phyloP scores from a whole-genome alignment of 2,888 invertebrate species.

The Gastracanthus pulcherrimus region DNA sequence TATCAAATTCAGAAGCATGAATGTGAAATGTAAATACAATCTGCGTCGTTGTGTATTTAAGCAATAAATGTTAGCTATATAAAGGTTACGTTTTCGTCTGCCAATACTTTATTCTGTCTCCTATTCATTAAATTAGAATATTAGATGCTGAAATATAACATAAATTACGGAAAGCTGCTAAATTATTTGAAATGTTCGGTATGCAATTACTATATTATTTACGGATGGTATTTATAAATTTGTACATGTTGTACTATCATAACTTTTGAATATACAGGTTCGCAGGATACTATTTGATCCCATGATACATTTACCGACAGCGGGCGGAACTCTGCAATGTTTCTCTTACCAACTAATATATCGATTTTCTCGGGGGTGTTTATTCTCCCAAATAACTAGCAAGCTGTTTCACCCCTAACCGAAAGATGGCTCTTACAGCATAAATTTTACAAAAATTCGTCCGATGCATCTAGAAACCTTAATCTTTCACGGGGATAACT shows the following conservation, averaged over 20 bases:
- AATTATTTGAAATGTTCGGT: too few relatives aligned
- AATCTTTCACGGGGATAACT: too few relatives aligned
- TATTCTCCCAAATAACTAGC: neutral
- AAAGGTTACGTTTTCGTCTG: neutral
- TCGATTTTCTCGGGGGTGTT: neutral
- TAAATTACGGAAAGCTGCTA: too few relatives aligned
- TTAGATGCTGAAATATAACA: too few relatives aligned
- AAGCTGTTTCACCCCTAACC: neutral
- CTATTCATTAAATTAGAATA: too few relatives aligned
- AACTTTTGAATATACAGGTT: too few relatives aligned
- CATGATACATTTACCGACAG: neutral
- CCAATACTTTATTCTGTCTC: neutral
- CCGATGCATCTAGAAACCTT: neutral
- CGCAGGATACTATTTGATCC: too few relatives aligned
- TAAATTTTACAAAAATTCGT: neutral
- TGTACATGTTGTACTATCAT: too few relatives aligned
- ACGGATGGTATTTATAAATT: too few relatives aligned
- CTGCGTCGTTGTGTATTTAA: constrained; percentile 67
- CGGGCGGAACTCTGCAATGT: neutral
- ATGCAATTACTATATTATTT: too few relatives aligned
- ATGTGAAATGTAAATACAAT: constrained; percentile 68
- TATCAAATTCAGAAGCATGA: constrained; percentile 10
- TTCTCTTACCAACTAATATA: neutral
- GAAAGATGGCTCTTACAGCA: neutral
- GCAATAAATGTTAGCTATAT: constrained; percentile 71